Conservation (phyloP, 2,113 vertebrate genomes). For the Eulemur macaco region DNA sequence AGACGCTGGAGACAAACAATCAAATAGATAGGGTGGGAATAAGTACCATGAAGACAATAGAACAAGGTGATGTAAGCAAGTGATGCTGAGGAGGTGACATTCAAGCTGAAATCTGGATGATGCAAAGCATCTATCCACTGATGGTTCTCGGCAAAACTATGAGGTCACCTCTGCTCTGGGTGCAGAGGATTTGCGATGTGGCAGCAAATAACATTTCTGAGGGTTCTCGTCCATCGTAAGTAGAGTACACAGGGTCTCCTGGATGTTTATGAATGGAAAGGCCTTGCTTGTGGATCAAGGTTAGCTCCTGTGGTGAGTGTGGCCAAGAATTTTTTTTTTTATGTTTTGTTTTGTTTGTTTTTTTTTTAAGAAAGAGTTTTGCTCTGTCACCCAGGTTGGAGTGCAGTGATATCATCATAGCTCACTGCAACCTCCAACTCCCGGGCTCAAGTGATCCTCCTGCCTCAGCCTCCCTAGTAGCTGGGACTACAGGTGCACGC, state of each 20-base stretch:
- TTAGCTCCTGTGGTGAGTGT: background rate
- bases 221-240: background rate
- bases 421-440: background rate
- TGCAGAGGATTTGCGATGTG: background rate
- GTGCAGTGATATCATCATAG: background rate
- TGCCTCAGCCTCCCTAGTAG: background rate
- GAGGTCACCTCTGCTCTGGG: background rate
- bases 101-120: background rate
- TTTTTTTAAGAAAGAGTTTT: background rate
- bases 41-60: background rate
- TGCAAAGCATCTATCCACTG: background rate
- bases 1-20: background rate
- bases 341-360: no score
- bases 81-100: background rate
- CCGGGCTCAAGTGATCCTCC: background rate
- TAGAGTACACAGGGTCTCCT: background rate
- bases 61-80: background rate
- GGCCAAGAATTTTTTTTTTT: no score
- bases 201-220: background rate
- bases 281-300: background rate
- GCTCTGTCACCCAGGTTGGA: background rate
- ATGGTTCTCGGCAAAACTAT: background rate
- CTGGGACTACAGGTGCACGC: background rate
- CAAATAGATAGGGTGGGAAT: background rate
- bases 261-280: background rate